Percentiles rank a stretch among this genome's conserved stretches.
phyloP scores from a whole-genome alignment of 2,888 invertebrate species.

The Pristionchus entomophagus region DNA sequence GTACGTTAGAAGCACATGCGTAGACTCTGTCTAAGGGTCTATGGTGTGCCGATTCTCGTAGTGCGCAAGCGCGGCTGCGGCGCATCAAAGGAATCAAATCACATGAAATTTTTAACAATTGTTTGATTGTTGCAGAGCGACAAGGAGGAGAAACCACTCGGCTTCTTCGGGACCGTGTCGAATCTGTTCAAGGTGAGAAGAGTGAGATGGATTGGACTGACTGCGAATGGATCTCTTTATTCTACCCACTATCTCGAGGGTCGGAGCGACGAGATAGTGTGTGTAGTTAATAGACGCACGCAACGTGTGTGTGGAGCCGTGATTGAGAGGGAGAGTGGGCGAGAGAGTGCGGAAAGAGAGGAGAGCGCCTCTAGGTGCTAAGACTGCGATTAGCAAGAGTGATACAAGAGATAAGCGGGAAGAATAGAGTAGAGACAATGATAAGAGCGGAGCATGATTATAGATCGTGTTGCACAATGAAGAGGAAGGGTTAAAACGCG shows the following conservation, averaged over 20 bases:
- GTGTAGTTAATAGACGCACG: background rate
- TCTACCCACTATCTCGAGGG: background rate
- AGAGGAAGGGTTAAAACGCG: background rate
- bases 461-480: background rate
- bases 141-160: slow-evolving; percentile 11
- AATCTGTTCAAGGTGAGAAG: slow-evolving; percentile 23
- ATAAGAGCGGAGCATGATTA: background rate
- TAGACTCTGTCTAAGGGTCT: too few species aligned
- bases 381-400: background rate
- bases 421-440: background rate
- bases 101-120: background rate
- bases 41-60: too few species aligned
- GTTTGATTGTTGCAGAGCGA: background rate
- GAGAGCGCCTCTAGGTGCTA: background rate
- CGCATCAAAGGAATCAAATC: background rate
- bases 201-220: too few species aligned
- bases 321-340: too few species aligned
- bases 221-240: background rate
- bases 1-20: too few species aligned
- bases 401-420: background rate
- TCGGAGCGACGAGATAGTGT: background rate
- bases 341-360: too few species aligned
- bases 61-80: too few species aligned
- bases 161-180: slow-evolving; percentile 30
- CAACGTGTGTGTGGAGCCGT: too few species aligned